Base-by-base conservation (phyloP, 2,797 vertebrate genomes). In the Serranus cabrilla region DNA sequence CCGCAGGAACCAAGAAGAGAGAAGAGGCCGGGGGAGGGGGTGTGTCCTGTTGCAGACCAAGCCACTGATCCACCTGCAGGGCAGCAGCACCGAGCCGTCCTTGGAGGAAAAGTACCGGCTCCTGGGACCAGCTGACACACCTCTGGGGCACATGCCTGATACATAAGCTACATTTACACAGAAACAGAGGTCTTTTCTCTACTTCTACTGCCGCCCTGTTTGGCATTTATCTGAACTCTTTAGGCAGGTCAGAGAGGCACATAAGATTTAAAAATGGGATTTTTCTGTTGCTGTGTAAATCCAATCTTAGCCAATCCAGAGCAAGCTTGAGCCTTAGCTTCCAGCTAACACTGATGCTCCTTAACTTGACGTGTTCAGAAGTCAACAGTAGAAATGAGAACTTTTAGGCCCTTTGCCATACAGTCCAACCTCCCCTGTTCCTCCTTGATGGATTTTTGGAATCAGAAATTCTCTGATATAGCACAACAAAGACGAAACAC, bases 71-170 rank as follows among this genome's bases (percentile, higher is more conserved):
- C 96, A 96, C 83, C 93, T 96, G 80, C 96, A 96, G 16, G 94
- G 95, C 56, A 65, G 86, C 84, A 62, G 31, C 57, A 77, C 88
- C 0, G 87, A 94, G 14, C 90, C 94, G 0, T 49, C 75, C 13
- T 91, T 97, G 16, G 95, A 97, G 42, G 96, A 97, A 58, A 97
- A 97, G 86, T 96, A 95, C 40, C 93, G 93, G 68, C 93, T 95
- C 0, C 93, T 97, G 78, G 96, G 95, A 73, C 85, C 96, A 8
- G 89, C 93, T 0, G 96, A 97, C 85, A 92, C 94, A 10, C 92
- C 87, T 73, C 70, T 97, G 80, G 94, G 95, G 71, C 95, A 92
- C 81, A 93, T 96, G 89, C 93, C 97, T 0, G 95, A 98, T 71
- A 95, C 95, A 42, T 97, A 95, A 89, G 77, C 72, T 70, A 81